Evolutionary conservation across 2,888 invertebrate species (phyloP), one percentile per base, ranked within the genome.

Genomic region (Drosophila falleni): DNA sequence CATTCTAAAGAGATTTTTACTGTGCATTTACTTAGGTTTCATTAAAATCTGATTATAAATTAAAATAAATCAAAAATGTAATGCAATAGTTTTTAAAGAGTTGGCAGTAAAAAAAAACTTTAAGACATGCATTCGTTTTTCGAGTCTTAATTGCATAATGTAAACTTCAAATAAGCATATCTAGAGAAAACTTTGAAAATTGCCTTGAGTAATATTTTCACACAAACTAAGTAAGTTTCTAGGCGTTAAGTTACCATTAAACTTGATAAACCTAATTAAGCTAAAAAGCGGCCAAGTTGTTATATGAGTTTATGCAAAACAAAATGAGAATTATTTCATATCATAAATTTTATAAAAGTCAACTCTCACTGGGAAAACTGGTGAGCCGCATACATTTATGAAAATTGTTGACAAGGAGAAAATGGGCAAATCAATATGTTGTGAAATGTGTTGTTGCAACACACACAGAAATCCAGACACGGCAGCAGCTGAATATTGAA

Each of bases 341-440:
- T 49, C 56, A 58, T 42, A 41, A 58, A 41, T 58, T 26, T 44
- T 47, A 35, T 10, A 33, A 47, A 35, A 16, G 39, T 56, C 29
- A 47, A 51, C 41, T 50, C n/a, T 44, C 39, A 50, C 1, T 9
- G 11, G 35, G 2, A 16, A n/a, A 39, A 26, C 26, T 9, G 13
- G 13, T 6, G 13, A 23, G 39, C 3, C n/a, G 39, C 39, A 33
- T 41, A 56, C 31, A 54, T 31, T 15, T 37, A 11, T 19, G 19
- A 33, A 50, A 39, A 26, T 55, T 70, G 50, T 41, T 49, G 42
- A 59, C 33, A 56, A 31, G 31, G 10, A 5, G 31, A 31, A 46
- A 46, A 47, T 31, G 41, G 33, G 41, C 49, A 49, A 69, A 69
- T 67, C 69, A 59, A 69, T 55, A 68, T 54, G 15, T 13, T 41